phyloP scores from a whole-genome alignment of 2,797 vertebrate species.

The Aldrovandia affinis region DNA sequence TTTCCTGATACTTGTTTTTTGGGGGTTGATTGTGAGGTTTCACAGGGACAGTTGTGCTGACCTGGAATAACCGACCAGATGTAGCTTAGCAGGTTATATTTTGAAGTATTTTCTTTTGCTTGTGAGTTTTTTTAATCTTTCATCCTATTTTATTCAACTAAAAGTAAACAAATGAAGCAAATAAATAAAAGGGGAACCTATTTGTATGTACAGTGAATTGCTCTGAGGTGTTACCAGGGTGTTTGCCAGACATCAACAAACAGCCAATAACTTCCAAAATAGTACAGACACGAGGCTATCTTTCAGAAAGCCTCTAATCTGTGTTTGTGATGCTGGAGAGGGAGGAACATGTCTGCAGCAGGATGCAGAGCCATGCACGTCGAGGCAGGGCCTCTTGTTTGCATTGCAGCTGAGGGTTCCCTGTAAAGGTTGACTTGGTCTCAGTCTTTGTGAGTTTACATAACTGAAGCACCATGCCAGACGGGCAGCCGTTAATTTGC shows the following conservation, averaged over 20 bases:
- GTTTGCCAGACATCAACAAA: background rate
- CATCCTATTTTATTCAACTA: too few species aligned
- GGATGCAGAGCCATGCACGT: background rate
- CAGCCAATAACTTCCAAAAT: background rate
- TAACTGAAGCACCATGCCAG: constrained; percentile 76
- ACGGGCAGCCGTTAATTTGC: constrained; percentile 74
- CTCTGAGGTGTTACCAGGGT: background rate
- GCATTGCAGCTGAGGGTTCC: constrained; percentile 70
- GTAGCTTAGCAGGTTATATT: too few species aligned
- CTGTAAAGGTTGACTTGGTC: constrained; percentile 74
- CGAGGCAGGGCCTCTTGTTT: constrained; percentile 56
- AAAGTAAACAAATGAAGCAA: background rate
- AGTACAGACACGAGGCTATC: too few species aligned
- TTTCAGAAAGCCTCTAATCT: background rate
- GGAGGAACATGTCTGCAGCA: background rate
- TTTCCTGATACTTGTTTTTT: too few species aligned
- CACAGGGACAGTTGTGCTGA: too few species aligned
- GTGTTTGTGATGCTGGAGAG: background rate
- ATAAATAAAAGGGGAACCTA: background rate
- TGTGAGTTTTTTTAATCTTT: too few species aligned
- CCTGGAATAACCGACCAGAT: too few species aligned
- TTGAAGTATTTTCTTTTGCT: too few species aligned
- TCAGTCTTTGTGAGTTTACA: constrained; percentile 76
- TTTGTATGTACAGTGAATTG: background rate
- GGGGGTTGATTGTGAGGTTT: too few species aligned